Percentiles rank a stretch among this genome's conserved stretches.
phyloP scores from a whole-genome alignment of 2,797 vertebrate species.

The Champsocephalus esox region DNA sequence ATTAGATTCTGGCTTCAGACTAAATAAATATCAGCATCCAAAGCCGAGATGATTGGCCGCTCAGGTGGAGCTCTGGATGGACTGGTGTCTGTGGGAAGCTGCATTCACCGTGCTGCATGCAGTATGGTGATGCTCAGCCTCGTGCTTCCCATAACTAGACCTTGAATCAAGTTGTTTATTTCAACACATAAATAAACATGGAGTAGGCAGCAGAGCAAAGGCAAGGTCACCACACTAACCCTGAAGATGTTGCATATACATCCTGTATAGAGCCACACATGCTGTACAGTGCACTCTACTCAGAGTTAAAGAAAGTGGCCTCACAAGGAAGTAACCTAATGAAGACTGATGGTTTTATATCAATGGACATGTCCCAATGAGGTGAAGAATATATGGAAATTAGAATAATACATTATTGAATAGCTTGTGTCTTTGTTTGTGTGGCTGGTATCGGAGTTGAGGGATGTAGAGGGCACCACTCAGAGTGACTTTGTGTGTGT shows the following conservation, averaged over 20 bases:
- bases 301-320: neutral
- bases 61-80: slow-evolving; percentile 9
- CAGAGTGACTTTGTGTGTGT: too few relatives aligned
- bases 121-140: slow-evolving; percentile 75
- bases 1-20: neutral
- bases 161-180: slow-evolving; percentile 80
- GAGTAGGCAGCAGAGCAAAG: slow-evolving; percentile 49
- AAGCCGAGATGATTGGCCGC: neutral
- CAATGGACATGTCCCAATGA: neutral
- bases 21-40: neutral
- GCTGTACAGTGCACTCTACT: neutral
- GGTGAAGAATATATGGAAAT: neutral
- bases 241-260: slow-evolving; percentile 26
- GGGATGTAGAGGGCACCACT: neutral
- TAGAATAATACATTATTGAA: neutral
- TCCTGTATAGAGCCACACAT: neutral
- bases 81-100: slow-evolving; percentile 36
- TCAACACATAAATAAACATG: slow-evolving; percentile 84
- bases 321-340: too few relatives aligned
- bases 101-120: slow-evolving; percentile 60
- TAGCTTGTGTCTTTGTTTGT: neutral
- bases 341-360: neutral
- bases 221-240: slow-evolving; percentile 62
- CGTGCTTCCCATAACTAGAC: slow-evolving; percentile 67
- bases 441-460: neutral